Conservation (phyloP, 2,888 invertebrate species). For the Branchipolynoe longqiensis region DNA sequence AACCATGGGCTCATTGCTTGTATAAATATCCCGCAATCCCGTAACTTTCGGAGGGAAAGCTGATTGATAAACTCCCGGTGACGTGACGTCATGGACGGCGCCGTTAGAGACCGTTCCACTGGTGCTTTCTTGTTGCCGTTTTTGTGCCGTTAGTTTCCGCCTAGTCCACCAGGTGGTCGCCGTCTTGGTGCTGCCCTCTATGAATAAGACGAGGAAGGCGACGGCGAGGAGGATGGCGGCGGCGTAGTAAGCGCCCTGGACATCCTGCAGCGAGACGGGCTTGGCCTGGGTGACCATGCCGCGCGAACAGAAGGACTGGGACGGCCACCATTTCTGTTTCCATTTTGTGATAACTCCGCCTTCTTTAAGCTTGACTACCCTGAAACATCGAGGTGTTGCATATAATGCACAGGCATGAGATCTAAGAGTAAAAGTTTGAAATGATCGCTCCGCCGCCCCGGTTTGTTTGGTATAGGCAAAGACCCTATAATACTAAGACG, state of each 20-base stretch:
- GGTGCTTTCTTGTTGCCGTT: not conserved
- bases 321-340: constrained; percentile 65
- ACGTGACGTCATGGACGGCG: not conserved
- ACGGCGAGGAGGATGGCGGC: constrained; percentile 55
- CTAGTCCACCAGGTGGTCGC: not conserved
- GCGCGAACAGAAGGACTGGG: constrained; percentile 59
- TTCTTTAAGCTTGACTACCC: constrained; percentile 59
- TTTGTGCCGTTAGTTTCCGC: not conserved
- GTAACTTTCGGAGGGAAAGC: no score
- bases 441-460: no score
- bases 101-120: not conserved
- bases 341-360: constrained; percentile 61
- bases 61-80: not conserved
- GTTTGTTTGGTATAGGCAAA: no score
- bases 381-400: constrained; percentile 50
- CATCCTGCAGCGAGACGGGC: constrained; percentile 62
- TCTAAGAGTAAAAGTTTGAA: no score
- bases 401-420: no score
- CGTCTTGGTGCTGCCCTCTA: constrained; percentile 15
- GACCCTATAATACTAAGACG: no score
- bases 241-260: constrained; percentile 64
- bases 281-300: constrained; percentile 62
- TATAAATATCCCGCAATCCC: constrained; percentile 25
- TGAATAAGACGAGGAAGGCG: constrained; percentile 48
- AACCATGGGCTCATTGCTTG: constrained; percentile 29